Evolutionary conservation across 2,113 vertebrate species (phyloP).

Genomic region (Empidonax traillii): DNA sequence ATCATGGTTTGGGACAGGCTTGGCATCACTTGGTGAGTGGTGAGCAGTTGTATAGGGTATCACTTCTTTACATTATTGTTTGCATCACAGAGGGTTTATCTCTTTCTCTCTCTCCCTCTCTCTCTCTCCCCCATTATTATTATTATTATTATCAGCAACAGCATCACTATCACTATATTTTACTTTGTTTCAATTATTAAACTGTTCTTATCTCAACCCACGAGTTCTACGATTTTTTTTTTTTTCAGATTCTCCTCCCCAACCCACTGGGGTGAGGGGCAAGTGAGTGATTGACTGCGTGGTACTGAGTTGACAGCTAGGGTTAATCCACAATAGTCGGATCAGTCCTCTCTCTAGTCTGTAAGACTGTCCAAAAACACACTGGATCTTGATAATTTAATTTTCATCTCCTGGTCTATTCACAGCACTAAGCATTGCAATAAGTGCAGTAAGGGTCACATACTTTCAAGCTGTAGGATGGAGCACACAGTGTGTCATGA

Average conservation of each 20-base stretch:
- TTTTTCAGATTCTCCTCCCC: neutral
- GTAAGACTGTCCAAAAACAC: neutral
- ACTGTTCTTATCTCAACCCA: neutral
- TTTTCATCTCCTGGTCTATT: neutral
- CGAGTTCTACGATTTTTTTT: neutral
- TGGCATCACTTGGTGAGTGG: neutral
- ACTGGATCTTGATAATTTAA: neutral
- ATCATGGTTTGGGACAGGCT: neutral
- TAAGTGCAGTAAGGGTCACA: neutral
- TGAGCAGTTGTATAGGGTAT: neutral
- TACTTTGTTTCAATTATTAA: neutral
- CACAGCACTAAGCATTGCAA: neutral
- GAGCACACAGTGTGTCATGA: neutral
- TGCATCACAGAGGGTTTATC: neutral
- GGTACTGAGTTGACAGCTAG: neutral
- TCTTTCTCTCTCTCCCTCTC: neutral
- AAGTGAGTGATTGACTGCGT: neutral
- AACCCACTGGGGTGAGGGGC: neutral
- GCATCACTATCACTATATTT: neutral
- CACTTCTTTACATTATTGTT: neutral
- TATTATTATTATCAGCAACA: neutral
- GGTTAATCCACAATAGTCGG: neutral
- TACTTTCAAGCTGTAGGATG: neutral
- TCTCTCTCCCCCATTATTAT: neutral
- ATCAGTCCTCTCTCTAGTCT: neutral